Percentiles rank a stretch among this genome's conserved stretches.
Evolutionary conservation across 2,888 invertebrate genomes (phyloP).

Genomic region (Amiota mariae): DNA sequence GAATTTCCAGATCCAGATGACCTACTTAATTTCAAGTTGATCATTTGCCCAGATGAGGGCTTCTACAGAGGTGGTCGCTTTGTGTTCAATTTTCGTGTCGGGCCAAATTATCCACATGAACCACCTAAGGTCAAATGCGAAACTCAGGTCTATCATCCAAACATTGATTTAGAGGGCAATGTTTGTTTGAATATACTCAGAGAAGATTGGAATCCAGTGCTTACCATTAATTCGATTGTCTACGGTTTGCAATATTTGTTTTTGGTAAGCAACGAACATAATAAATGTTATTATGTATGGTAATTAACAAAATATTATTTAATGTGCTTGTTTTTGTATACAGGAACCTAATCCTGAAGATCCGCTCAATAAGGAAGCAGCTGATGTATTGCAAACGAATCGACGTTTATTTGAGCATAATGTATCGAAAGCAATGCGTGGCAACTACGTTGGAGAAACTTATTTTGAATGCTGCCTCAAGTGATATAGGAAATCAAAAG

Average conservation of each 20-base stretch:
- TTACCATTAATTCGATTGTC: slow-evolving; percentile 97
- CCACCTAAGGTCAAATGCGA: slow-evolving; percentile 99
- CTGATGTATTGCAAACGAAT: slow-evolving; percentile 96
- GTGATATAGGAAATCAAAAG: slow-evolving; percentile 78
- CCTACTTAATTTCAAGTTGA: slow-evolving; percentile 94
- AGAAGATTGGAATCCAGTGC: slow-evolving; percentile 99
- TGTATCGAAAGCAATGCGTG: slow-evolving; percentile 96
- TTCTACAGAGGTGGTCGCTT: slow-evolving; percentile 96
- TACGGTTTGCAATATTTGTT: slow-evolving; percentile 98
- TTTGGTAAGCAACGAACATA: slow-evolving; percentile 77
- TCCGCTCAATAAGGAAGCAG: slow-evolving; percentile 98
- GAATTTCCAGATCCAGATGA: slow-evolving; percentile 98
- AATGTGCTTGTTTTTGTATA: background rate
- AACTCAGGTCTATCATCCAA: slow-evolving; percentile 97
- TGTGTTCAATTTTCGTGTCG: slow-evolving; percentile 92
- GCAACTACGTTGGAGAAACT: slow-evolving; percentile 93
- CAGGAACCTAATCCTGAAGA: slow-evolving; percentile 99
- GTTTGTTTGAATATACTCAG: slow-evolving; percentile 97
- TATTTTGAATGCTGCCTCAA: slow-evolving; percentile 97
- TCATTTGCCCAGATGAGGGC: slow-evolving; percentile 97
- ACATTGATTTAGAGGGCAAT: slow-evolving; percentile 98
- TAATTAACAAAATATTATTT: background rate
- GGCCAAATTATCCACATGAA: slow-evolving; percentile 98
- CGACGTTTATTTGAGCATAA: slow-evolving; percentile 95
- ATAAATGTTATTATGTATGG: too few species aligned